Percentiles rank a stretch among this genome's conserved stretches.
phyloP scores from a whole-genome alignment of 2,888 invertebrate genomes.

The Labia minor region DNA sequence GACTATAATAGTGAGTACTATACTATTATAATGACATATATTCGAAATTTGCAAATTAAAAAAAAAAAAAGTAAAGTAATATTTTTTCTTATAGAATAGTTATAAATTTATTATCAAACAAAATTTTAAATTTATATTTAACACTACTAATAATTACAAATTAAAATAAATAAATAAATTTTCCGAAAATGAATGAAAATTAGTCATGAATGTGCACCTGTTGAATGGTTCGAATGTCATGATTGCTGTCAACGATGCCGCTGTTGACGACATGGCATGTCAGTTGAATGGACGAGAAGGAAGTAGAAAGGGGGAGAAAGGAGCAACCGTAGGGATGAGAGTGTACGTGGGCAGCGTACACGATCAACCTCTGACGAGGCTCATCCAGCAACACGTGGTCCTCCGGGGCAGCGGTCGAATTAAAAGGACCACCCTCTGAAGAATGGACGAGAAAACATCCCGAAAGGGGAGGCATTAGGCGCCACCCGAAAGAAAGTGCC shows the following conservation, averaged over 20 bases:
- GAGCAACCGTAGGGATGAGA: not conserved
- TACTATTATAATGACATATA: no score
- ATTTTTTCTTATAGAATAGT: no score
- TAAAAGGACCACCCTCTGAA: not conserved
- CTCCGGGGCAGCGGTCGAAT: not conserved
- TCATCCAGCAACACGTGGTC: constrained; percentile 2
- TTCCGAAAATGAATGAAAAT: not conserved
- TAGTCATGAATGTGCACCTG: not conserved
- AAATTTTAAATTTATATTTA: no score
- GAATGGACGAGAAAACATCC: no score
- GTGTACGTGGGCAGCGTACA: not conserved
- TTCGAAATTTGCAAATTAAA: no score
- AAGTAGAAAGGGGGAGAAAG: not conserved
- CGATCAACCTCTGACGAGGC: not conserved
- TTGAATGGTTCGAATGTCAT: not conserved
- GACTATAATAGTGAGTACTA: no score
- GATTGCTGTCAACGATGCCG: not conserved
- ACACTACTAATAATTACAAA: not conserved
- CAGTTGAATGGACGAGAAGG: constrained; percentile 2
- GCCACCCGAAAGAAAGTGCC: no score
- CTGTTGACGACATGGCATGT: constrained; percentile 2
- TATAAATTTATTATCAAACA: no score
- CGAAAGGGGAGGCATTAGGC: no score
- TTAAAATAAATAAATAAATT: not conserved
- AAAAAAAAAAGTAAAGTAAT: no score